A percentile compares a stretch with the other conserved stretches of the same genome.
These are phyloP conservation scores for Sebastes ruberrimus DNA, from an alignment of 2,797 vertebrate species.

Conservation along the genomic window DNA sequence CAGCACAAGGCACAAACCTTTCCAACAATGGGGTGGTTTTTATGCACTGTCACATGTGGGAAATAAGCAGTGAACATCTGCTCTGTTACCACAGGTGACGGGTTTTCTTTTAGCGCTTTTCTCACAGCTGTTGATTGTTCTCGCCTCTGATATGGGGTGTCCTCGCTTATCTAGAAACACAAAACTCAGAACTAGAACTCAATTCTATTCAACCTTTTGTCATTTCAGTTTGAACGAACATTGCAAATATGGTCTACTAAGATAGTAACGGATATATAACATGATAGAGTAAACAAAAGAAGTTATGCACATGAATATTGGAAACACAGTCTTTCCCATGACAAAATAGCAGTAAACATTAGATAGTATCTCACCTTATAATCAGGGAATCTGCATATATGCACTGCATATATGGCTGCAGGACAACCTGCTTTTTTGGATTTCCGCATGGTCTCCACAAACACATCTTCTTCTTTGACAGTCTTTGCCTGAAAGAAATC, in stretches of 20 bases:
- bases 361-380: not conserved
- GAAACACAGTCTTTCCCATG: not conserved
- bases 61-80: constrained; percentile 8
- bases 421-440: not conserved
- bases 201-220: not conserved
- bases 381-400: not conserved
- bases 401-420: not conserved
- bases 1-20: not conserved
- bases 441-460: not conserved
- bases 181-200: not conserved
- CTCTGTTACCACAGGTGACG: not conserved
- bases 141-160: not conserved
- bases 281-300: not conserved
- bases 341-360: not conserved
- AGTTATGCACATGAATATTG: not conserved
- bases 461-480: not conserved
- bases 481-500: not conserved
- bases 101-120: not conserved
- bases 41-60: constrained; percentile 9
- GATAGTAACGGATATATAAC: not conserved
- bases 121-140: not conserved
- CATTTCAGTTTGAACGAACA: not conserved
- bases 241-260: fast-evolving
- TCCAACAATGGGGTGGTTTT: constrained; percentile 11
- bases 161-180: not conserved